Evolutionary conservation across 2,888 invertebrate species (phyloP).

Genomic region (Agrochola lychnidis): DNA sequence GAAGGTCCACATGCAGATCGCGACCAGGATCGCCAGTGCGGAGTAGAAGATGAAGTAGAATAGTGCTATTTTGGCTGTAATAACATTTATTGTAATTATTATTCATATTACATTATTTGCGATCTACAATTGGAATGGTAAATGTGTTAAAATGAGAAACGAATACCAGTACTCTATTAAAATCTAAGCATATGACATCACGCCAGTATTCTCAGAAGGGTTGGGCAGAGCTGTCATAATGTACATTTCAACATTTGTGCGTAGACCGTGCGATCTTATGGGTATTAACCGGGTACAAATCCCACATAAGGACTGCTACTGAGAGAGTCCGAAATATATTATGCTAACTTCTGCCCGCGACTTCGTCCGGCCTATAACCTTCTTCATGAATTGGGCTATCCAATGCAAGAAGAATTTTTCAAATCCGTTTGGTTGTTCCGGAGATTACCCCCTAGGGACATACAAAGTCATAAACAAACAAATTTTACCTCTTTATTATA

Average conservation of each 20-base stretch:
- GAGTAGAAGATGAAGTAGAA: slow-evolving; percentile 99
- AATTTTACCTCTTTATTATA: no score
- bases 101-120: neutral
- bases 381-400: no score
- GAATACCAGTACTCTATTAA: no score
- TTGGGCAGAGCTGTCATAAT: neutral
- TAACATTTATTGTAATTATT: neutral
- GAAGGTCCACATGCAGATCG: slow-evolving; percentile 98
- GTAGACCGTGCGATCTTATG: neutral
- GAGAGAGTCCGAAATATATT: neutral
- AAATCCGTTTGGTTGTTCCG: no score
- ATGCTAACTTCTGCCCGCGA: no score
- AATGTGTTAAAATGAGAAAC: neutral
- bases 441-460: no score
- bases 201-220: neutral
- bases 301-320: neutral
- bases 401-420: no score
- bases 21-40: slow-evolving; percentile 97
- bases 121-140: neutral
- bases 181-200: neutral
- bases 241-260: neutral
- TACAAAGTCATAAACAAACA: no score
- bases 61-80: slow-evolving; percentile 97
- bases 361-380: no score
- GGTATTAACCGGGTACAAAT: neutral